A percentile compares a stretch with the other conserved stretches of the same genome.
These are phyloP conservation scores for Meda fulgida DNA, from an alignment of 2,797 vertebrate species.

Conservation along the genomic window DNA sequence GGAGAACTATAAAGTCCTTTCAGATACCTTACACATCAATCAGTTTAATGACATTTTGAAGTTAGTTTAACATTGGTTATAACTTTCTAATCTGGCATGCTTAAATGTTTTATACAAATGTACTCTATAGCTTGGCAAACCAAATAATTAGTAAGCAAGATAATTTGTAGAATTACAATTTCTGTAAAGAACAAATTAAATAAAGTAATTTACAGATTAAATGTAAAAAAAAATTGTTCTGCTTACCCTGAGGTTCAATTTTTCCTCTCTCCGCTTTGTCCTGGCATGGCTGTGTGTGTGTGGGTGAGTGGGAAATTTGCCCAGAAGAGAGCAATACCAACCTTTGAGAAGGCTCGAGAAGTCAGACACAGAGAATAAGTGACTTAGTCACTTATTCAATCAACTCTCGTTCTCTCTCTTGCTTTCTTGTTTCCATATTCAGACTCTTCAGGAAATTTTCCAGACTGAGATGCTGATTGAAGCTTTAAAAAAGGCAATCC, in stretches of 20 bases:
- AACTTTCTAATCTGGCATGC: neutral
- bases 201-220: neutral
- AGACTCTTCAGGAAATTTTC: slow-evolving; percentile 94
- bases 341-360: neutral
- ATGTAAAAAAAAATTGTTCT: neutral
- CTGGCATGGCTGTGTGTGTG: neutral
- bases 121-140: neutral
- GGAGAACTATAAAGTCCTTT: neutral
- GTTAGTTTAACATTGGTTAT: neutral
- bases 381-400: neutral
- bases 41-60: neutral
- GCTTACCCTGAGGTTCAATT: neutral
- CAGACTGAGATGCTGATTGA: slow-evolving; percentile 89
- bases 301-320: neutral
- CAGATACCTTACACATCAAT: neutral
- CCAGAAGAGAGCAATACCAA: neutral
- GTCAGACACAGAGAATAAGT: neutral
- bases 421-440: neutral
- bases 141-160: neutral
- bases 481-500: slow-evolving; percentile 85
- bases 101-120: neutral
- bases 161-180: neutral
- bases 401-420: neutral
- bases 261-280: neutral
- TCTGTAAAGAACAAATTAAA: neutral